Evolutionary conservation across 2,797 vertebrate genomes (phyloP).

Genomic region (Chelon auratus): DNA sequence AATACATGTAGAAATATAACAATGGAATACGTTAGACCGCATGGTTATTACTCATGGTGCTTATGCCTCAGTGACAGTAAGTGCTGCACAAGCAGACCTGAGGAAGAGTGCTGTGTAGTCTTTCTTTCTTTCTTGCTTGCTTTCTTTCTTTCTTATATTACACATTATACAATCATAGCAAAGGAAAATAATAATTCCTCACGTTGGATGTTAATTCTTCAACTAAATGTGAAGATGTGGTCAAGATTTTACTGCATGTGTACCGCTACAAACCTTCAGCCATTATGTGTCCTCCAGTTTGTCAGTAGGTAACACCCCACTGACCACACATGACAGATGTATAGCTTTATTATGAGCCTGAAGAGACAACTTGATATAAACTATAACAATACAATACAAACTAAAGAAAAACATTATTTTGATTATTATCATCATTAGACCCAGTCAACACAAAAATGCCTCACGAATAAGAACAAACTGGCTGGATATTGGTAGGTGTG

Average conservation of each 20-base stretch:
- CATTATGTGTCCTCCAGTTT: neutral
- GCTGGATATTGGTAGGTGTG: too few relatives aligned
- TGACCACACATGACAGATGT: neutral
- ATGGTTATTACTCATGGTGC: constrained; percentile 8
- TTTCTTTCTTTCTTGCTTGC: neutral
- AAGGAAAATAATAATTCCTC: too few relatives aligned
- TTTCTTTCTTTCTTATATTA: too few relatives aligned
- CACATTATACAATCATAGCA: neutral
- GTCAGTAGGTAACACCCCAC: neutral
- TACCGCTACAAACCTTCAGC: neutral
- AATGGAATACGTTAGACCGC: neutral
- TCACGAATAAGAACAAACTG: too few relatives aligned
- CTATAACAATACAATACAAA: neutral
- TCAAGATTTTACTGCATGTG: too few relatives aligned
- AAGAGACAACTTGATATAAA: neutral
- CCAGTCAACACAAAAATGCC: too few relatives aligned
- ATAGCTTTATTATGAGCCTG: neutral
- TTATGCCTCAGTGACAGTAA: constrained; percentile 10
- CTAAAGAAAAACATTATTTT: too few relatives aligned
- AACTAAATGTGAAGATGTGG: too few relatives aligned
- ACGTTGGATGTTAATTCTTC: too few relatives aligned
- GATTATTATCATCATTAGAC: neutral
- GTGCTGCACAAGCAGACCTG: constrained; percentile 28
- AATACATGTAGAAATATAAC: neutral
- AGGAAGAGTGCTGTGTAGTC: constrained; percentile 10